Base-by-base conservation (phyloP, 2,888 invertebrate species). In the Drosophila falleni region DNA sequence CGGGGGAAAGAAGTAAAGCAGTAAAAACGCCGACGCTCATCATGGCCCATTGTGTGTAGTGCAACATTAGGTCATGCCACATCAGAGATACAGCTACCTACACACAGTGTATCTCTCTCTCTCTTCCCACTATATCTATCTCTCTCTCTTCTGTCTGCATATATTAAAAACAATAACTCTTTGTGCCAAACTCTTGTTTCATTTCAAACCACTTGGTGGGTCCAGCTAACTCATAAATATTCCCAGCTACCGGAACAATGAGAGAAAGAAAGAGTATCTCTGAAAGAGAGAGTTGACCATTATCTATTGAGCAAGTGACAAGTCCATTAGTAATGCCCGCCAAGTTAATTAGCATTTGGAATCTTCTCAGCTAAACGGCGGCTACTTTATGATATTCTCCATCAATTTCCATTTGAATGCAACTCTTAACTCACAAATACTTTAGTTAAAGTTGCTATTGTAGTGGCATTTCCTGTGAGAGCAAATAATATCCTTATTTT, bases 51-150 rank as follows among this genome's bases (percentile, higher is more conserved):
- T 89, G 89, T 89, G 77, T 87, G 78, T 74, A 78, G 87, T 84
- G 85, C 87, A 86, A 86, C 85, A 86, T 89, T 80, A 89, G 87
- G 86, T 89, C 86, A 89, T 78, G 86, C 68, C 75, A 50, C 63
- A 86, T 84, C 76, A 88, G 58, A 19, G 37, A 63, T 66, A 69
- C 68, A 64, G 23, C 15, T 19, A 33, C 41, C 39, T 41, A 55
- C 31, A 41, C 31, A 71, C 51, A 74, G 50, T 54, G 53, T 60
- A 5, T 19, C 41, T 16, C n/a, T 33, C 2, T 23, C 49, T 19
- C 55, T 15, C 23, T 3, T 26, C 35, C 16, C 19, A 31, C 42
- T 31, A n/a, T 23, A 3, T 41, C 55, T 54, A 29, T 31, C 8
- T 58, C 9, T 46, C 19, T 10, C 8, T 42, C n/a, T 35, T 50